These are phyloP conservation scores for Sesamia nonagrioides DNA, from an alignment of 1,140 invertebrate species.

Conservation along the genomic window DNA sequence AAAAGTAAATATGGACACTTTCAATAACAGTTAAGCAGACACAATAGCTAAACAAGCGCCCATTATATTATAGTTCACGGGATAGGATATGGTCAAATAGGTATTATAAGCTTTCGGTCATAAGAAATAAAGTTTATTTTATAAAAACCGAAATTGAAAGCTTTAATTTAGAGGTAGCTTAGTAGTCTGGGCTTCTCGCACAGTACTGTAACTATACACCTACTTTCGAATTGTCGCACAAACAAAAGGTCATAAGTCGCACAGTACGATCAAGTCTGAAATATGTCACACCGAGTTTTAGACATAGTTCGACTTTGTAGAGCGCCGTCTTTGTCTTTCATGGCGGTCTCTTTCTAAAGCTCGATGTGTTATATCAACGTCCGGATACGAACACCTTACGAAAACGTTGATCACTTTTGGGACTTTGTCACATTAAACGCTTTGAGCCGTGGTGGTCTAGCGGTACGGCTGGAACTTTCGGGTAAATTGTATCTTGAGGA, in stretches of 20 bases:
- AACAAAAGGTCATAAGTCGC: slow-evolving; percentile 1
- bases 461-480: too few relatives aligned
- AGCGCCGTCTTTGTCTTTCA: too few relatives aligned
- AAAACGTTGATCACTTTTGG: not conserved
- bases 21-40: not conserved
- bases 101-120: not conserved
- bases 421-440: too few relatives aligned
- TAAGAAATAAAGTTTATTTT: not conserved
- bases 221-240: slow-evolving; percentile 17
- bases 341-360: not conserved
- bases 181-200: not conserved
- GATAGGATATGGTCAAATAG: not conserved
- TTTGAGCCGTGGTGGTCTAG: too few relatives aligned
- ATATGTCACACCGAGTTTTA: not conserved
- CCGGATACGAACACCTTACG: too few relatives aligned
- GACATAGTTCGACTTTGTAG: too few relatives aligned
- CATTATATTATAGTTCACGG: too few relatives aligned
- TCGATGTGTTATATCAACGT: not conserved
- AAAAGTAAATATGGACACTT: too few relatives aligned
- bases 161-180: not conserved
- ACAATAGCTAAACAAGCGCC: not conserved
- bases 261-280: not conserved
- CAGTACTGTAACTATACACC: slow-evolving; percentile 14
- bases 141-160: not conserved
- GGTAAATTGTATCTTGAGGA: too few relatives aligned